Base-by-base conservation (phyloP, 2,797 vertebrate species). In the Cyclopterus lumpus region DNA sequence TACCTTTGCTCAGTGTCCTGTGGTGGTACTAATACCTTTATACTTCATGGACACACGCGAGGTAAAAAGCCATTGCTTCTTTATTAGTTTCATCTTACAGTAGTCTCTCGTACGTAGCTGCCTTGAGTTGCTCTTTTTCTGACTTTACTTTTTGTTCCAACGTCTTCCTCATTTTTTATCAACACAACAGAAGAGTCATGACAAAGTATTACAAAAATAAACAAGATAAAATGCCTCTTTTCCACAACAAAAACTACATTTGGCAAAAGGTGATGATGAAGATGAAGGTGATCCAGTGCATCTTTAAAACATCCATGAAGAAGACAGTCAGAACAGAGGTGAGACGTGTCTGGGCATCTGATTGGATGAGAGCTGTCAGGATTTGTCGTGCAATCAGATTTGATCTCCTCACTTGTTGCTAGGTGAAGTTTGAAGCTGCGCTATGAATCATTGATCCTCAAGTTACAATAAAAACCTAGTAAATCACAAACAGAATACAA, bases 71-170 rank as follows among this genome's bases (percentile, higher is more conserved):
- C 92, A 91, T 91, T 89, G 91, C 86, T 88, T 94, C 93, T 95
- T 96, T 95, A 95, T 96, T 95, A 86, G 84, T 92, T 89, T 89
- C n/a, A n/a, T 86, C 93, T 92, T 94, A 95, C 94, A 95, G 94
- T 95, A 94, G 94, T 96, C 93, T 93, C 94, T 95, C 92, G n/a
- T 85, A 92, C 90, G 91, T 96, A 96, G 95, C 95, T 96, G 95
- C 95, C 95, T 94, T 82, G 90, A 94, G 93, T 93, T 92, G 89
- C 77, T 91, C 85, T 91, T 92, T 93, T 91, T 88, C 48, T 84
- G 80, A 91, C 83, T 85, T 85, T 79, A 88, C 83, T 75, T 83
- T 87, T 90, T 87, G 71, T 91, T 91, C 88, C 80, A 89, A 83
- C 80, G 75, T 90, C 89, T 90, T 91, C 89, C 89, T 91, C 80